These are phyloP conservation scores for Argynnis bischoffii DNA, from an alignment of 2,888 invertebrate genomes.

Conservation along the genomic window DNA sequence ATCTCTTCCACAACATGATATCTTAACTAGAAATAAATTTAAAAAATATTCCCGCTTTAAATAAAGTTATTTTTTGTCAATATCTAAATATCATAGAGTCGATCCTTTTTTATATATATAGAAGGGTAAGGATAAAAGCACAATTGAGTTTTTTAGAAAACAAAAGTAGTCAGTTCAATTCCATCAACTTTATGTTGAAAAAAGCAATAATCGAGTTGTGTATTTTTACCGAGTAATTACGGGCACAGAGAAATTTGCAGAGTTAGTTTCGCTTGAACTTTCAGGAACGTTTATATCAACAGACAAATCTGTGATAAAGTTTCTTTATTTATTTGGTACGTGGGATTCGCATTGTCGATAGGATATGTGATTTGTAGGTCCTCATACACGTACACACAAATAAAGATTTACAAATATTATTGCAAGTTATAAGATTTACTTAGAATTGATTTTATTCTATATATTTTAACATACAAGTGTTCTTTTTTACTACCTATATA, in stretches of 20 bases:
- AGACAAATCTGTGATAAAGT: constrained; percentile 11
- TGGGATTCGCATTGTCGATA: not conserved
- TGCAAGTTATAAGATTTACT: no score
- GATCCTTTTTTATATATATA: not conserved
- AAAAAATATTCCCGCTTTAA: no score
- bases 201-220: constrained; percentile 39
- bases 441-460: no score
- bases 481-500: no score
- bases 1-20: no score
- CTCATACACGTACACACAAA: not conserved
- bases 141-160: constrained; percentile 23
- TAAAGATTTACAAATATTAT: no score
- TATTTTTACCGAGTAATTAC: constrained; percentile 43
- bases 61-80: no score
- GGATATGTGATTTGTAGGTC: not conserved
- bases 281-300: constrained; percentile 23
- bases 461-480: no score
- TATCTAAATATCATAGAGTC: no score
- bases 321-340: constrained; percentile 1
- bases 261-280: constrained; percentile 37
- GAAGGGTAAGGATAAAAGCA: not conserved
- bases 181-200: constrained; percentile 36
- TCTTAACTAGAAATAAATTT: no score
- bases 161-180: constrained; percentile 33
- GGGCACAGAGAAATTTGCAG: constrained; percentile 31